phyloP scores from a whole-genome alignment of 64 coral and sea anemone species.

The Pocillopora verrucosa region DNA sequence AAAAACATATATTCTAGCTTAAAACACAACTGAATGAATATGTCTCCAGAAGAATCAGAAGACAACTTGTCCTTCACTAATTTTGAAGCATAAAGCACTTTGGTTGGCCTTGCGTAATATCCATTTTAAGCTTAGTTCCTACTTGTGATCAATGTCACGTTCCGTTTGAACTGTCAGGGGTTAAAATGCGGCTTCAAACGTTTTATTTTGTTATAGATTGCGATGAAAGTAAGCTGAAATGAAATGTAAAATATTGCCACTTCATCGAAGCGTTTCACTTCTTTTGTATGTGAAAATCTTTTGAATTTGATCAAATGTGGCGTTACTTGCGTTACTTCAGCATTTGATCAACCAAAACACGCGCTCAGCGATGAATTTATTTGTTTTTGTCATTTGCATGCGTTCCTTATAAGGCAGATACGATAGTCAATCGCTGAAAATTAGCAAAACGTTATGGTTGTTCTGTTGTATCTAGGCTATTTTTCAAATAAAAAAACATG shows the following conservation, averaged over 20 bases:
- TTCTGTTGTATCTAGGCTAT: not conserved
- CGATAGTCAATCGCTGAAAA: not conserved
- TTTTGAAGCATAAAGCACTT: too few species aligned
- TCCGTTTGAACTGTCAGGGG: too few species aligned
- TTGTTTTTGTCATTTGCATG: not conserved
- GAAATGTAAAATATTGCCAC: not conserved
- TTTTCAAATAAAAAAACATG: not conserved
- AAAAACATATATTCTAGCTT: not conserved
- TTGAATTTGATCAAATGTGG: not conserved
- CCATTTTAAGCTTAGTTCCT: too few species aligned
- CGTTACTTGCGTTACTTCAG: not conserved
- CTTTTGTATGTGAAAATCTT: not conserved
- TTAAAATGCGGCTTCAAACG: too few species aligned
- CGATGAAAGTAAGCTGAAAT: not conserved
- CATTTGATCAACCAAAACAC: not conserved
- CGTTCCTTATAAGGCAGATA: not conserved
- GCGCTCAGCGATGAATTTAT: not conserved
- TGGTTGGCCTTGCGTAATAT: too few species aligned
- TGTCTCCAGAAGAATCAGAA: too few species aligned
- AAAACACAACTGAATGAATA: too few species aligned
- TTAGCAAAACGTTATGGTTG: not conserved
- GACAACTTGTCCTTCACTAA: too few species aligned
- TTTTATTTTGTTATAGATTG: not conserved
- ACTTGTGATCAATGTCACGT: too few species aligned
- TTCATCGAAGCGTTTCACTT: not conserved